Evolutionary conservation across 1,140 invertebrate genomes (phyloP), one percentile per base, ranked within the genome.

Genomic region (Bombus waltoni): DNA sequence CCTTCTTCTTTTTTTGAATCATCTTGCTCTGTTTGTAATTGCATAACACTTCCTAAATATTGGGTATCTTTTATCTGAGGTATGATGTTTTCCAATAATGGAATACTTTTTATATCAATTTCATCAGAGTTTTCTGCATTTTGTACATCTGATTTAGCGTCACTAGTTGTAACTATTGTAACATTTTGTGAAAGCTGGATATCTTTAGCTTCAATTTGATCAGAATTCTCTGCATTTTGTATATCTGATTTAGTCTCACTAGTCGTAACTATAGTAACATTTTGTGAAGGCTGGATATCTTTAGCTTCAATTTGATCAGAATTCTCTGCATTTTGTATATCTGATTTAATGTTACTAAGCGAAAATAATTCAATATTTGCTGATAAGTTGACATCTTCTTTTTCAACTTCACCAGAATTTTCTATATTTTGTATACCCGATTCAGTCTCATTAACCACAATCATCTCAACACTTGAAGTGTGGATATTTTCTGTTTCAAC

Each of bases 141-240:
- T 53, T 15, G 15, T 32, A 42, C 3, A 77, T 42, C 5, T 22
- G 38, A 25, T 32, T 32, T 22, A 65, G 9, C 8, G 0, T 65
- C 25, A 25, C 2, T 62, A 10, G 13, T 78, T 74, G 82, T 72
- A 83, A 79, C 80, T 81, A 68, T 18, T 76, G 53, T 38, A 9
- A 47, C 32, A 40, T 38, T 42, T 22, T 42, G 25, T 42, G 22
- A 3, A 32, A 6, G 8, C 5, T 76, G 15, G 1, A 22, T 35
- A 76, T 76, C 10, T n/a, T 77, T 44, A 57, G 9, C 6, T 32
- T 59, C n/a, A 83, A 22, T 18, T 70, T 80, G 22, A 68, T 35
- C 9, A 38, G 22, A 59, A 18, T 25, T 75, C 13, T 53, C 42
- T 53, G 11, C 10, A 40, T 11, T 40, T 40, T 38, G 10, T 38